phyloP scores from a whole-genome alignment of 2,113 vertebrate species.

The Pollimyrus isidori region DNA sequence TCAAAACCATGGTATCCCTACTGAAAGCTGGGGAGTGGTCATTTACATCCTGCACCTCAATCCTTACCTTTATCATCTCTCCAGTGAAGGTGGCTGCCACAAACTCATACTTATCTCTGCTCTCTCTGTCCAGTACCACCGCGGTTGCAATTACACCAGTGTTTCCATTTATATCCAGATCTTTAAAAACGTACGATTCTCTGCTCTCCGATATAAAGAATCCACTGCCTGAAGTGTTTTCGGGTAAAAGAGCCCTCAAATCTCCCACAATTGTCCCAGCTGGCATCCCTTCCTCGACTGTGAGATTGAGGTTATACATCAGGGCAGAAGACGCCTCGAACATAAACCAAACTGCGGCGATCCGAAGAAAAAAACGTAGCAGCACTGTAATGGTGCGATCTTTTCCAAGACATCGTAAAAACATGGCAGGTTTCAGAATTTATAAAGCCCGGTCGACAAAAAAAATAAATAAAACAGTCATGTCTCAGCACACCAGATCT shows the following conservation, averaged over 20 bases:
- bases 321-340: slow-evolving; percentile 50
- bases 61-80: slow-evolving; percentile 73
- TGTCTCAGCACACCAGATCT: neutral
- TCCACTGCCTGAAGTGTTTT: slow-evolving; percentile 50
- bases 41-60: slow-evolving; percentile 76
- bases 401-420: slow-evolving; percentile 17
- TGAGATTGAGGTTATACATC: slow-evolving; percentile 71
- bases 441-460: neutral
- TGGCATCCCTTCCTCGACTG: slow-evolving; percentile 74
- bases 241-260: slow-evolving; percentile 64
- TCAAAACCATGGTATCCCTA: slow-evolving; percentile 49
- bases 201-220: slow-evolving; percentile 81
- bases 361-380: slow-evolving; percentile 14
- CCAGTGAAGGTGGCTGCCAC: slow-evolving; percentile 76
- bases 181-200: slow-evolving; percentile 77
- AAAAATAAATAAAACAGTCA: neutral
- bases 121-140: slow-evolving; percentile 74
- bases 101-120: slow-evolving; percentile 71
- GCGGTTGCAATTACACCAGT: slow-evolving; percentile 82
- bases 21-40: slow-evolving; percentile 76
- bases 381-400: slow-evolving; percentile 27
- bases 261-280: slow-evolving; percentile 76
- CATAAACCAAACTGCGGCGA: slow-evolving; percentile 36
- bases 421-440: neutral
- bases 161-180: slow-evolving; percentile 76